A percentile compares a stretch with the other conserved stretches of the same genome.
phyloP scores from a whole-genome alignment of 2,113 vertebrate species.

The Pungitius pungitius region DNA sequence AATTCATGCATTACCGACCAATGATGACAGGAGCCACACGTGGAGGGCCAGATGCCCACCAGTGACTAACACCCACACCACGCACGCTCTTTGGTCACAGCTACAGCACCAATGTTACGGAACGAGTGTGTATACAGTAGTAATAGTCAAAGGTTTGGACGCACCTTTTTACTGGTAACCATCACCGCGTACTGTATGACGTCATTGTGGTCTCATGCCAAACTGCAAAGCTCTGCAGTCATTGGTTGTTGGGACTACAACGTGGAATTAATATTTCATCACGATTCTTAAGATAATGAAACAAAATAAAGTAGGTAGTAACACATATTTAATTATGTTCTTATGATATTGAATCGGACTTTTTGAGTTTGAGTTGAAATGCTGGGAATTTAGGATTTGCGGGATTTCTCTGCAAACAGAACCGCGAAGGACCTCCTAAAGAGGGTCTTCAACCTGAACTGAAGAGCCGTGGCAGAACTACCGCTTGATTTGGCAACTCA shows the following conservation, averaged over 20 bases:
- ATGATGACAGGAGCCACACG: too few species aligned
- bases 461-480: neutral
- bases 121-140: too few species aligned
- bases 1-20: neutral
- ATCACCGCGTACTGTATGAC: slow-evolving; percentile 8
- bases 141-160: too few species aligned
- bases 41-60: too few species aligned
- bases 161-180: neutral
- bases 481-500: neutral
- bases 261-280: neutral
- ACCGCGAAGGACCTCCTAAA: slow-evolving; percentile 11
- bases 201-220: slow-evolving; percentile 19
- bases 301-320: neutral
- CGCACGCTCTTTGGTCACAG: too few species aligned
- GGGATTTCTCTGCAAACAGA: neutral
- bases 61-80: too few species aligned
- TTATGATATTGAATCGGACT: too few species aligned
- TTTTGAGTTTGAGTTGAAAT: neutral
- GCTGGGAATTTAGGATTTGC: neutral
- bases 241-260: neutral
- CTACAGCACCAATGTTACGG: too few species aligned
- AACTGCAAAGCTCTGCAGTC: neutral
- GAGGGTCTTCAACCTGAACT: too few species aligned
- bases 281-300: neutral
- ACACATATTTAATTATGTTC: neutral